Evolutionary conservation across 2,113 vertebrate species (phyloP), one percentile per base, ranked within the genome.

Genomic region (Dasyprocta punctata): DNA sequence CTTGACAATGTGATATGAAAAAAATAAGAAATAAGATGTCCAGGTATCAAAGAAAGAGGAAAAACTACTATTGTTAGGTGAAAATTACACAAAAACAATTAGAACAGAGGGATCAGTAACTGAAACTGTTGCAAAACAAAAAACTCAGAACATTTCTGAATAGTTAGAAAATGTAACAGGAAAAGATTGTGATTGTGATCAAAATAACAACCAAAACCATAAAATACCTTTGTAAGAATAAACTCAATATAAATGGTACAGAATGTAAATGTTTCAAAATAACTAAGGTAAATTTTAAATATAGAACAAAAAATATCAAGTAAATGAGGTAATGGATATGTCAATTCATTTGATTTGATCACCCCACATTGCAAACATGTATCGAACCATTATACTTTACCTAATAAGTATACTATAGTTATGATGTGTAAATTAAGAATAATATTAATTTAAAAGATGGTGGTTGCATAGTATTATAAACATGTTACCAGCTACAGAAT

Each of bases 1-100:
- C 69, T 77, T 90, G 26, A 44, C 86, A 90, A 83, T 47, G 30
- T 28, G 63, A 69, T 61, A 78, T 63, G 73, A 94, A 92, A 92
- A 80, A 52, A 92, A 92, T 81, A 78, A 47, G 65, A 96, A 93
- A 65, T 16, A 83, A 38, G 16, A 86, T 58, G 0, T 63, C 63
- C 44, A 56, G 3, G 44, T 88, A 77, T 90, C 67, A 90, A 95
- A 94, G 6, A 67, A 90, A 56, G 14, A 9, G 78, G 7, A 1
- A 82, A 82, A 87, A 28, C 1, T 69, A 22, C 13, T 58, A 26
- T 44, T 60, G 22, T 36, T 65, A 52, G 38, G 92, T 92, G 58
- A 90, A 81, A 86, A 86, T 82, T 5, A 77, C 65, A 65, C 41
- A 75, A 89, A 94, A 86, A 52, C 38, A 73, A 60, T 89, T 86